phyloP scores from a whole-genome alignment of 2,113 vertebrate genomes.

The Forbesichthys agassizii region DNA sequence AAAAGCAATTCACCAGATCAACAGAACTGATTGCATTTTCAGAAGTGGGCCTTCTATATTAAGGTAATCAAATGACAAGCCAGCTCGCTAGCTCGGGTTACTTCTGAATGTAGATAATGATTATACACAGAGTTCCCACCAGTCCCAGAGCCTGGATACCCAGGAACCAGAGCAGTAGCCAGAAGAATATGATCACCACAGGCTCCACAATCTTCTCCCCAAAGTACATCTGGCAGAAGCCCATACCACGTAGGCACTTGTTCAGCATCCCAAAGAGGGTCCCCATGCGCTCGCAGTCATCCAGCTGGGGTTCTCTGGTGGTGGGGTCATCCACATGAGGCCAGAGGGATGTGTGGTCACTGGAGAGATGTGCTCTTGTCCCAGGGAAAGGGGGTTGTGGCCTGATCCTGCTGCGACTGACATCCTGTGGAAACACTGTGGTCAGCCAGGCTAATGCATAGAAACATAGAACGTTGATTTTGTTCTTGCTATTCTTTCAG shows the following conservation, averaged over 20 bases:
- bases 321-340: constrained; percentile 25
- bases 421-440: constrained; percentile 26
- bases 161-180: constrained; percentile 94
- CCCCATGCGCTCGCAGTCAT: constrained; percentile 93
- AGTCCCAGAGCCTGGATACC: constrained; percentile 93
- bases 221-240: constrained; percentile 94
- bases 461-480: background rate
- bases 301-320: constrained; percentile 62
- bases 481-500: too few relatives aligned
- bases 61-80: background rate
- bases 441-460: background rate
- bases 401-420: background rate
- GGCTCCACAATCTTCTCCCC: constrained; percentile 94
- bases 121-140: constrained; percentile 92
- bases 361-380: constrained; percentile 4
- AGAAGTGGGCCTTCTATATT: background rate
- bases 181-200: constrained; percentile 90
- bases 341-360: constrained; percentile 5
- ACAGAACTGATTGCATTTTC: too few relatives aligned
- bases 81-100: constrained; percentile 45
- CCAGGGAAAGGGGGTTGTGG: background rate
- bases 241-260: constrained; percentile 87
- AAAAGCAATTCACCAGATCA: too few relatives aligned
- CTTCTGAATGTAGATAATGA: constrained; percentile 96
- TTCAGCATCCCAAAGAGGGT: constrained; percentile 95